Conservation (phyloP, 2,113 vertebrate genomes). For the Collichthys lucidus region DNA sequence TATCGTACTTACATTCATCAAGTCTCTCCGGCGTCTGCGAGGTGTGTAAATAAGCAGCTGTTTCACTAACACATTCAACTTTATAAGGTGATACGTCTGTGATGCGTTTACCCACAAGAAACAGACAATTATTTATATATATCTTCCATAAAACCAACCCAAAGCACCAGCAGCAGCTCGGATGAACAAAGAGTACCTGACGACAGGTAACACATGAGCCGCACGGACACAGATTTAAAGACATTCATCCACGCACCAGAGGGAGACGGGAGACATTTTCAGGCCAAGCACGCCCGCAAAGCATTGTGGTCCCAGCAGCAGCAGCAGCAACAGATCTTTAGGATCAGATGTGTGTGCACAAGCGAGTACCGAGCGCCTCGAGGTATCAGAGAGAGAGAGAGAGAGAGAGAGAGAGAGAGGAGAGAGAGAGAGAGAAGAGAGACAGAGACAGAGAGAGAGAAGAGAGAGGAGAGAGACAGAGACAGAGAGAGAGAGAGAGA, state of each 20-base stretch:
- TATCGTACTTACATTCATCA: neutral
- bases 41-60: slow-evolving; percentile 6
- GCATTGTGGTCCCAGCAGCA: slow-evolving; percentile 9
- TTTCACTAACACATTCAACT: neutral
- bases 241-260: slow-evolving; percentile 21
- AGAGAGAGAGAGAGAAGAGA: slow-evolving; percentile 4
- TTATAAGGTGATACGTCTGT: neutral
- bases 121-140: neutral
- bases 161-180: neutral
- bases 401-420: slow-evolving; percentile 7
- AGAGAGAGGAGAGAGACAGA: no score
- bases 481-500: no score
- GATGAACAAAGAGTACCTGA: neutral
- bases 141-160: neutral
- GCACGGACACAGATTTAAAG: slow-evolving; percentile 7
- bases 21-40: neutral
- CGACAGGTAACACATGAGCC: slow-evolving; percentile 29
- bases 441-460: neutral
- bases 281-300: slow-evolving; percentile 32
- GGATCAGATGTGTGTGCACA: slow-evolving; percentile 16
- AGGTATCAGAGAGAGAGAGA: neutral
- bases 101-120: neutral
- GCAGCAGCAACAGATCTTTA: slow-evolving; percentile 28
- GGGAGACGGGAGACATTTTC: slow-evolving; percentile 27
- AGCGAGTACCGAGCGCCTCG: slow-evolving; percentile 11